Percentiles rank a stretch among this genome's conserved stretches.
Evolutionary conservation across 2,888 invertebrate genomes (phyloP).

Genomic region (Pristionchus fissidentatus): DNA sequence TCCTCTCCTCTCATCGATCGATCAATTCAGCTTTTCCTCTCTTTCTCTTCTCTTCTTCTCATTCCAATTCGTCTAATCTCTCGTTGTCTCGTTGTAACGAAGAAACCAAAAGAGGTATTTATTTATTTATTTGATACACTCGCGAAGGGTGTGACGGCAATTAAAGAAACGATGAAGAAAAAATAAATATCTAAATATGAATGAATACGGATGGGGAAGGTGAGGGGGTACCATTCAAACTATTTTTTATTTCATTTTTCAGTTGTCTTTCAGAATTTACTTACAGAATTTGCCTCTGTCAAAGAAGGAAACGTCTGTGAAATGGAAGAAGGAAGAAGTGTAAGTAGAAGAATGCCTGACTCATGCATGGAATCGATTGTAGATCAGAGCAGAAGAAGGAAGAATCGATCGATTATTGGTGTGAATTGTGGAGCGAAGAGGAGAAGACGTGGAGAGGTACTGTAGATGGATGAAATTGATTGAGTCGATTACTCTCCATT

Average conservation of each 20-base stretch:
- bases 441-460: slow-evolving; percentile 20
- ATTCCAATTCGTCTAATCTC: not conserved
- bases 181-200: no score
- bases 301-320: not conserved
- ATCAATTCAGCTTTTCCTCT: slow-evolving; percentile 9
- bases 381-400: not conserved
- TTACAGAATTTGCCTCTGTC: not conserved
- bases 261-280: not conserved
- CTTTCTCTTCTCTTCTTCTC: not conserved
- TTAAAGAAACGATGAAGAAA: no score
- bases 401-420: slow-evolving; percentile 16
- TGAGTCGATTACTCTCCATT: not conserved
- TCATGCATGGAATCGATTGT: not conserved
- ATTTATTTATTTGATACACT: not conserved
- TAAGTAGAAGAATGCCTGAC: not conserved
- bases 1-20: not conserved
- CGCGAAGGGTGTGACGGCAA: no score
- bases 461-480: not conserved
- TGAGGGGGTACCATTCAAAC: not conserved
- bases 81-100: slow-evolving; percentile 11
- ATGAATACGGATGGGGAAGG: no score
- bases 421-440: slow-evolving; percentile 21
- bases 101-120: not conserved
- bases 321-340: not conserved
- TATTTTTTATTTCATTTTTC: not conserved